Conservation (phyloP, 2,113 vertebrate species). For the Damaliscus lunatus region DNA sequence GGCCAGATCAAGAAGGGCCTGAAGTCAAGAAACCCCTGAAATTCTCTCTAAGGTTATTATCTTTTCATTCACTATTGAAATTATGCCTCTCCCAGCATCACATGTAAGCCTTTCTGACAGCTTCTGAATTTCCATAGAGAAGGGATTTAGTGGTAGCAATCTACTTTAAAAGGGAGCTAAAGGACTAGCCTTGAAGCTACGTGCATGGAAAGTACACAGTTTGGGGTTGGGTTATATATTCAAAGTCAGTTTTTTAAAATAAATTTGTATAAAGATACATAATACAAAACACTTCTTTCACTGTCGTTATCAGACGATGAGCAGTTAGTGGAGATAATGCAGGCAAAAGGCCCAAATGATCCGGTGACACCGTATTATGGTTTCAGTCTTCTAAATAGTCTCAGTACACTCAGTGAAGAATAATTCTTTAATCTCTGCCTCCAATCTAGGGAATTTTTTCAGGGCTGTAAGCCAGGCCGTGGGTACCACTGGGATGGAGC, state of each 20-base stretch:
- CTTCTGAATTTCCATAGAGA: background rate
- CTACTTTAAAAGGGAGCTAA: background rate
- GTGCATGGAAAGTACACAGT: background rate
- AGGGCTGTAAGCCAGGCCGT: background rate
- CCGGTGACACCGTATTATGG: background rate
- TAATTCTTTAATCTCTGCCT: background rate
- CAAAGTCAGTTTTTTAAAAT: background rate
- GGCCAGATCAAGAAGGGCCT: background rate
- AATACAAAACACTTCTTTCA: background rate
- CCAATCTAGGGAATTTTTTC: background rate
- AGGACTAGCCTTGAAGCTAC: background rate
- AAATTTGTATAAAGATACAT: background rate
- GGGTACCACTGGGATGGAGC: rapidly evolving
- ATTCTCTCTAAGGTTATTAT: background rate
- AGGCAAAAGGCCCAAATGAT: background rate
- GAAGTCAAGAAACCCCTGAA: background rate
- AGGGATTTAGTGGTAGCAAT: background rate
- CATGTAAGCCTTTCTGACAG: background rate
- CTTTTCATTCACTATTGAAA: background rate
- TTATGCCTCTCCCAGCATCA: background rate
- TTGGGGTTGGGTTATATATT: background rate
- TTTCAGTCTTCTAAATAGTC: background rate
- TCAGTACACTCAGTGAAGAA: background rate
- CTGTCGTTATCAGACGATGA: background rate
- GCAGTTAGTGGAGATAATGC: background rate